Conservation (phyloP, 2,113 vertebrate genomes). For the Meriones unguiculatus region DNA sequence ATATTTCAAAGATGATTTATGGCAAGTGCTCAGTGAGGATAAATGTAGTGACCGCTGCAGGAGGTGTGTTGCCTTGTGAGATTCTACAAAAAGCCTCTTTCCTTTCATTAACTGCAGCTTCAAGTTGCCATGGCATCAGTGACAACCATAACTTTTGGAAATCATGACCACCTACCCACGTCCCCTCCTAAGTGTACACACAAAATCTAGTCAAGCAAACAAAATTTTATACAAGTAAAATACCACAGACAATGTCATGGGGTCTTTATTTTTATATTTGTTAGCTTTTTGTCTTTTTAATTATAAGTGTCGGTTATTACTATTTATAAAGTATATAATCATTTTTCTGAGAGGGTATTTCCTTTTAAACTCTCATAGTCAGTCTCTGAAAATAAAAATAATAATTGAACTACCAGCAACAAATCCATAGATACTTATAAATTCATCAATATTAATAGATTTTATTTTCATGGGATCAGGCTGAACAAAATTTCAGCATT, state of each 20-base stretch:
- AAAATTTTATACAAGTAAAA: conserved; percentile 1
- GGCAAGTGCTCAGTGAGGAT: conserved; percentile 68
- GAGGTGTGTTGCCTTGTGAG: conserved; percentile 58
- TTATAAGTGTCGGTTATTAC: neutral
- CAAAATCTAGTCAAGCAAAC: neutral
- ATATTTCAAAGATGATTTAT: conserved; percentile 82
- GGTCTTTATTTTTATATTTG: neutral
- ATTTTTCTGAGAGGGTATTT: neutral
- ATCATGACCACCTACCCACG: conserved; percentile 64
- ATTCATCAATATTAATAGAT: neutral
- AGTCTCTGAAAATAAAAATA: neutral
- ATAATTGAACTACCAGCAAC: neutral
- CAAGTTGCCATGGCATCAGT: conserved; percentile 71
- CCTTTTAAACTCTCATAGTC: neutral
- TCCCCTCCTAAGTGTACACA: conserved; percentile 45
- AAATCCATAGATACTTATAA: conserved; percentile 6
- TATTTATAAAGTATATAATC: neutral
- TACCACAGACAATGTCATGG: neutral
- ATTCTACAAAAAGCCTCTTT: conserved; percentile 69
- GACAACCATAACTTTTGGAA: conserved; percentile 76
- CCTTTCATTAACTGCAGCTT: conserved; percentile 74
- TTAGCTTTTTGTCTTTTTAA: neutral
- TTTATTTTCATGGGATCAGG: neutral
- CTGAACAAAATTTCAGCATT: neutral
- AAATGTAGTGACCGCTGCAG: conserved; percentile 66